These are phyloP conservation scores for Psittacula cyanocephala DNA, from an alignment of 2,113 vertebrate species.

Conservation along the genomic window DNA sequence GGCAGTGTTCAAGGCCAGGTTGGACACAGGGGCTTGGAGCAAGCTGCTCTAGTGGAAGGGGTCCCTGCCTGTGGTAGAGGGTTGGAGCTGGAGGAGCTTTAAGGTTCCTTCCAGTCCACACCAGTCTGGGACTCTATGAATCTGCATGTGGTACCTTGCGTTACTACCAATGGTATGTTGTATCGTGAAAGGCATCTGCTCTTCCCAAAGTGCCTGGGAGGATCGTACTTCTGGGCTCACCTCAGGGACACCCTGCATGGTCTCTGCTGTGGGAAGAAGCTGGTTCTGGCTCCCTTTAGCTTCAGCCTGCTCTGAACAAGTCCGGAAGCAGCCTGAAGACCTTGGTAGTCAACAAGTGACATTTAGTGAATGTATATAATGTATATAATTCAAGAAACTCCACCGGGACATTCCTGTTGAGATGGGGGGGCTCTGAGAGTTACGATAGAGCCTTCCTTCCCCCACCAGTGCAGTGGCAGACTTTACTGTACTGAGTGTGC, in stretches of 20 bases:
- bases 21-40: background rate
- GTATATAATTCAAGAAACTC: background rate
- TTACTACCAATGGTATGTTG: background rate
- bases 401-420: accelerated
- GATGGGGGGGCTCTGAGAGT: background rate
- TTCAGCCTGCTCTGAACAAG: background rate
- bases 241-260: background rate
- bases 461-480: accelerated
- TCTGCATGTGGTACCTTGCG: background rate
- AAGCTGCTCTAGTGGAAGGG: background rate
- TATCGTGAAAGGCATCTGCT: background rate
- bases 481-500: background rate
- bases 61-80: background rate
- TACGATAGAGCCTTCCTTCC: background rate
- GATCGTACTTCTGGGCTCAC: background rate
- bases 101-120: background rate
- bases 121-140: background rate
- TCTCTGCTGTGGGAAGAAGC: background rate
- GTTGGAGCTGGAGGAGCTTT: background rate
- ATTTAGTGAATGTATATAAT: too few relatives aligned
- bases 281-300: background rate
- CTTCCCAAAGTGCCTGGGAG: background rate
- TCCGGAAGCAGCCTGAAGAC: background rate
- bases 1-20: too few relatives aligned
- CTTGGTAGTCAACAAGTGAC: too few relatives aligned